Percentiles rank a stretch among this genome's conserved stretches.
Conservation (phyloP, 2,113 vertebrate species). For the Hassar affinis region DNA sequence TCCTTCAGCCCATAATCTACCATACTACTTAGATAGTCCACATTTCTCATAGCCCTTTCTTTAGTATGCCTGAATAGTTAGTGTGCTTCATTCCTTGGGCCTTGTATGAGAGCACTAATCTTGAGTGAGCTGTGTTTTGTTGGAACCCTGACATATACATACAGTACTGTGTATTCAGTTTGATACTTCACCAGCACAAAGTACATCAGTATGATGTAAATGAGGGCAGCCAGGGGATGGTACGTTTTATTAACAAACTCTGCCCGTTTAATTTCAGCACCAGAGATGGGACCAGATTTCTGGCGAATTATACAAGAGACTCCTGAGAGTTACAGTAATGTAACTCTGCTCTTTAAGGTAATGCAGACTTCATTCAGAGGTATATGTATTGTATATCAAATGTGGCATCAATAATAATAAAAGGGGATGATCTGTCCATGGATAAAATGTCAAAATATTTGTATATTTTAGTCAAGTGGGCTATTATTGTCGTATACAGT, state of each 20-base stretch:
- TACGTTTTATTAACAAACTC: background rate
- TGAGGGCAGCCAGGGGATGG: background rate
- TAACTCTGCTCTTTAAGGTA: conserved; percentile 90
- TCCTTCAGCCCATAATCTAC: background rate
- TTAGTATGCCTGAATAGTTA: too few species aligned
- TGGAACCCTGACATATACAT: background rate
- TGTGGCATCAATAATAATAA: background rate
- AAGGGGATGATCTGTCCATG: background rate
- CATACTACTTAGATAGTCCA: background rate
- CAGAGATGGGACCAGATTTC: conserved; percentile 84
- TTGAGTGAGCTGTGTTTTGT: background rate
- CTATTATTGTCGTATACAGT: too few species aligned
- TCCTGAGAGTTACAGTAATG: conserved; percentile 69
- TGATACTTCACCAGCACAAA: background rate
- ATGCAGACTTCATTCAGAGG: background rate
- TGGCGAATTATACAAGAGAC: conserved; percentile 81
- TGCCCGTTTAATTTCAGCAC: conserved; percentile 72
- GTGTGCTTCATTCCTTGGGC: background rate
- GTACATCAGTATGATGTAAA: background rate
- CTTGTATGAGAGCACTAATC: background rate
- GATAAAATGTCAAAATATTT: background rate
- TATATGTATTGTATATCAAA: background rate
- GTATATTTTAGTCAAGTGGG: too few species aligned
- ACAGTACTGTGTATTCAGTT: background rate
- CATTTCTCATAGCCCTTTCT: too few species aligned